phyloP scores from a whole-genome alignment of 2,888 invertebrate genomes.

The Oxycera nigricornis region DNA sequence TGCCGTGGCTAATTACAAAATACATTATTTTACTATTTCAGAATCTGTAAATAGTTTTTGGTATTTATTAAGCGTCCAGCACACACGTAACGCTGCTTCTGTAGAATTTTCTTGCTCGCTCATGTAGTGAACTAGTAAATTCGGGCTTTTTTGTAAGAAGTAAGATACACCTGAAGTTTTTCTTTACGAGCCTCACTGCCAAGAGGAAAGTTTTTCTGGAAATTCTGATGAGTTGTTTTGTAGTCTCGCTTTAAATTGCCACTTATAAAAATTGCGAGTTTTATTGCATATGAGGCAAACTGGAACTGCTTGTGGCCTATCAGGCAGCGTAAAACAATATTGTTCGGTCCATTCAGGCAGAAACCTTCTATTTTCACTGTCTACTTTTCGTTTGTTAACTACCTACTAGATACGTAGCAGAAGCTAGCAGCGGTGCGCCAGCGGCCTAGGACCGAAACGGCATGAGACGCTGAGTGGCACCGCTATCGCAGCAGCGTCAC shows the following conservation, averaged over 20 bases:
- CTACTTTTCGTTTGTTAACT: neutral
- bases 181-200: neutral
- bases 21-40: neutral
- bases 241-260: neutral
- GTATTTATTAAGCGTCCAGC: neutral
- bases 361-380: conserved; percentile 11
- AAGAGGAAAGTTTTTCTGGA: neutral
- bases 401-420: too few species aligned
- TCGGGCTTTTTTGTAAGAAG: neutral
- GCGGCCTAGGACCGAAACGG: too few species aligned
- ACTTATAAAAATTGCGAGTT: too few species aligned
- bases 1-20: neutral
- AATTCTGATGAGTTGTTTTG: neutral
- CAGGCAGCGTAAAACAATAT: neutral
- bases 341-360: conserved; percentile 6
- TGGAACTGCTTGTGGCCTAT: neutral
- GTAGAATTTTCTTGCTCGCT: too few species aligned
- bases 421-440: too few species aligned
- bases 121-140: neutral
- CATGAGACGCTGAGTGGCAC: too few species aligned
- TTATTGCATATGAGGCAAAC: conserved; percentile 1
- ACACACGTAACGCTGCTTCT: neutral
- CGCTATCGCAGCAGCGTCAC: too few species aligned
- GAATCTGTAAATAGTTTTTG: neutral
- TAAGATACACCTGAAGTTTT: neutral